These are phyloP conservation scores for Buphagus erythrorhynchus DNA, from an alignment of 2,797 vertebrate species.

Conservation along the genomic window DNA sequence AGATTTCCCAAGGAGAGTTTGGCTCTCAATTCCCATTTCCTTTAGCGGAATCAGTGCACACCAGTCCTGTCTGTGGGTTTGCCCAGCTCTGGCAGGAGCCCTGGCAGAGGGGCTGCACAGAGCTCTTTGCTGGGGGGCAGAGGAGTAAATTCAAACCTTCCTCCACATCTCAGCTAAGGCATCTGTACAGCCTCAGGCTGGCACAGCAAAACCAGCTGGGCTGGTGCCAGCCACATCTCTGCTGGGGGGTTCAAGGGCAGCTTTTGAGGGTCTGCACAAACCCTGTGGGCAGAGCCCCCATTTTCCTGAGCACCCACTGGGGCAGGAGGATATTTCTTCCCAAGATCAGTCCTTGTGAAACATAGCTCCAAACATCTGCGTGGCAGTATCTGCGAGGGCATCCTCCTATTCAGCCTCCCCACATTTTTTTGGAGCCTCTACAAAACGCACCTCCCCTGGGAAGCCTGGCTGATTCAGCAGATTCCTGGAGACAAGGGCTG, in stretches of 20 bases:
- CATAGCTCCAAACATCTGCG: not conserved
- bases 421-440: not conserved
- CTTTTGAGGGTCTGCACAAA: not conserved
- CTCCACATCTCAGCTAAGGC: not conserved
- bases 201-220: not conserved
- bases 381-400: not conserved
- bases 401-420: not conserved
- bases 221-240: not conserved
- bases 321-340: not conserved
- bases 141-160: not conserved
- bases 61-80: not conserved
- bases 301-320: not conserved
- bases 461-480: conserved; percentile 57
- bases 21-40: not conserved
- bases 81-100: not conserved
- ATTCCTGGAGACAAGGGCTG: conserved; percentile 50
- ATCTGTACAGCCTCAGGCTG: not conserved
- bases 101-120: rapidly evolving
- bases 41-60: not conserved
- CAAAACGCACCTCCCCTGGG: conserved; percentile 2
- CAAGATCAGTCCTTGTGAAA: not conserved
- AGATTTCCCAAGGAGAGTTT: not conserved
- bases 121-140: not conserved
- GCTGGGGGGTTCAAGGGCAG: rapidly evolving
- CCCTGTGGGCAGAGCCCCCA: not conserved